Evolutionary conservation across 2,888 invertebrate species (phyloP), one percentile per base, ranked within the genome.

Genomic region (Aleiodes alternator): DNA sequence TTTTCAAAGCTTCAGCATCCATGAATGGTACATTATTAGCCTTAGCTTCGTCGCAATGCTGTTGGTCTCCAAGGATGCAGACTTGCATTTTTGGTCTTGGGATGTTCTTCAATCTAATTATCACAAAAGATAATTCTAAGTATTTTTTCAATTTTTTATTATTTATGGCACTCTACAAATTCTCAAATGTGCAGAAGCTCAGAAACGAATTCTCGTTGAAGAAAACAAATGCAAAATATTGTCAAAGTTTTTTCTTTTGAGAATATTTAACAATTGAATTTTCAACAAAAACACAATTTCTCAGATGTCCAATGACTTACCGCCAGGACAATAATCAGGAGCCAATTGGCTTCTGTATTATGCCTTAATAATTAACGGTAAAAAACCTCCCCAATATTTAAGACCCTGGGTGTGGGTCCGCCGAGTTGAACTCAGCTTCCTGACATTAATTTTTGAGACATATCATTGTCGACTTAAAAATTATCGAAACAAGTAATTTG

Each of bases 331-430:
- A 43, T 43, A 48, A 43, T 64, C 16, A 64, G 64, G 48, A 48
- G 43, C 64, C 43, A 34, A 14, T 29, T 9, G 23, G 64, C 12
- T 8, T 23, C 64, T 64, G 64, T 9, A 61, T 64, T 64, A 64
- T 48, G 64, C 43, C 64, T 64, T 64, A 64, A 48, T 43, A 43
- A 64, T 64, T 64, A 64, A 79, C 86, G 89, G 89, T 88, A 86
- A 78, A 75, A 87, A 86, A 93, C 96, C 96, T 96, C 92, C 97
- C 98, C 98, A 94, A 96, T 94, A 75, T 95, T 98, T 98, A 92
- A 95, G 97, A 98, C 98, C 98, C 97, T 96, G 98, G 98, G 98
- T 98, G 87, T 84, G 93, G 97, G 98, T 98, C 98, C 96, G 95
- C 94, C 93, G 92, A 92, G 90, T 85, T 83, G 86, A 84, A 83